Conservation (phyloP, 2,113 vertebrate genomes). For the Uropsilus gracilis region DNA sequence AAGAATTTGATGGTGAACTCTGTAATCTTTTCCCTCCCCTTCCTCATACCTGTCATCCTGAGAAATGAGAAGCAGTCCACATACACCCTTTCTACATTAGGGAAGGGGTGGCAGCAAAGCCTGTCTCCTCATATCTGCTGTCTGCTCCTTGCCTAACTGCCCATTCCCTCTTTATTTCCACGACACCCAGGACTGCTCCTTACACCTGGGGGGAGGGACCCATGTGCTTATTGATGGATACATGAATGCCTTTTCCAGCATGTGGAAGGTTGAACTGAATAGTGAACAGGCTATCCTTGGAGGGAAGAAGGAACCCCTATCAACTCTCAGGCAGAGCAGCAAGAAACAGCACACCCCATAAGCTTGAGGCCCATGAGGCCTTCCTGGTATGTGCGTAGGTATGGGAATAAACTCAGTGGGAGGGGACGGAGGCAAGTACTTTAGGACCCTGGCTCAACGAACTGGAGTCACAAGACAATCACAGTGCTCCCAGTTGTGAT, state of each 20-base stretch:
- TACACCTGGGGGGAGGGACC: not conserved
- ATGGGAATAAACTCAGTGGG: not conserved
- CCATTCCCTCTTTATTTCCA: not conserved
- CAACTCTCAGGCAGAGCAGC: not conserved
- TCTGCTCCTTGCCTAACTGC: not conserved
- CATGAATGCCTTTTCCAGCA: not conserved
- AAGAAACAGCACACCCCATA: fast-evolving
- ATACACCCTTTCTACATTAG: not conserved
- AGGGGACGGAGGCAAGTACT: too few relatives aligned
- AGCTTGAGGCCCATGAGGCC: not conserved
- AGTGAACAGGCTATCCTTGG: not conserved
- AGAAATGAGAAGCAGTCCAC: not conserved
- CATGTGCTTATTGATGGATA: not conserved
- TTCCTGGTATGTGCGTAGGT: fast-evolving
- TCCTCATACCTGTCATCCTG: fast-evolving
- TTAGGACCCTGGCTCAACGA: not conserved
- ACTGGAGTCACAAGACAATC: not conserved
- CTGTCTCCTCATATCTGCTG: not conserved
- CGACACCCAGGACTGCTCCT: not conserved
- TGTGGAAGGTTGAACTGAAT: not conserved
- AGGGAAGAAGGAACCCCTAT: not conserved
- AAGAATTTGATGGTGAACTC: not conserved
- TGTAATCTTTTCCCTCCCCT: not conserved
- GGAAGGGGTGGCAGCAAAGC: not conserved
- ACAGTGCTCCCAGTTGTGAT: not conserved